These are phyloP conservation scores for Parotocinclus haroldoi DNA, from an alignment of 2,797 vertebrate genomes.

Conservation along the genomic window DNA sequence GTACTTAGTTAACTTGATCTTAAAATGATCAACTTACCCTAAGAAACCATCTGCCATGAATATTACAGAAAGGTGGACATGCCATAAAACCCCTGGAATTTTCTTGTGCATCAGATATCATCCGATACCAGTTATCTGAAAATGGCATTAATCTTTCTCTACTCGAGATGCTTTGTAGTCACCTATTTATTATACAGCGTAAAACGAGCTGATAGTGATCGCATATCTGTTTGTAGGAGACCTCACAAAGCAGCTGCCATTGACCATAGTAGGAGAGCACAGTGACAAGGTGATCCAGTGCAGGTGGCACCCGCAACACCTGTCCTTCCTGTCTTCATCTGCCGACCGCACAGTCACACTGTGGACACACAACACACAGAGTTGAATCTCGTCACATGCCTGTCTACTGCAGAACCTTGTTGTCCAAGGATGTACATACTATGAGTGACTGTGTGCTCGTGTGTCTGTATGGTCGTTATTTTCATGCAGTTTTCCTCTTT, in stretches of 20 bases:
- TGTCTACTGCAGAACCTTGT: conserved; percentile 4
- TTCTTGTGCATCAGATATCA: too few species aligned
- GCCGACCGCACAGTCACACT: conserved; percentile 96
- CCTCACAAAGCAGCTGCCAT: conserved; percentile 91
- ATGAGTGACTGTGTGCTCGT: conserved; percentile 7
- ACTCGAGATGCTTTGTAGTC: too few species aligned
- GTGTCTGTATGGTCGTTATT: conserved; percentile 21
- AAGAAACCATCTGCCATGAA: too few species aligned
- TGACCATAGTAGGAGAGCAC: conserved; percentile 90
- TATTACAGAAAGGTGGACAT: too few species aligned
- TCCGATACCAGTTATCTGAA: too few species aligned
- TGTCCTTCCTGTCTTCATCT: conserved; percentile 95
- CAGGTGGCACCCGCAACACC: conserved; percentile 93
- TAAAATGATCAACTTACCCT: too few species aligned
- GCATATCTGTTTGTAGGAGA: conserved; percentile 73
- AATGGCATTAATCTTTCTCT: too few species aligned
- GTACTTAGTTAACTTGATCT: too few species aligned
- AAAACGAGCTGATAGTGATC: too few species aligned
- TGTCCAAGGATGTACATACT: conserved; percentile 14
- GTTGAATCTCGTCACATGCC: neutral
- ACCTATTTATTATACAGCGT: too few species aligned
- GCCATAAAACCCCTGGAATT: too few species aligned
- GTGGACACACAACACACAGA: conserved; percentile 90
- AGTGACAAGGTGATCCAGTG: conserved; percentile 98
- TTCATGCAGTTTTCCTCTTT: neutral